These are phyloP conservation scores for Lagocephalus sceleratus DNA, from an alignment of 2,797 vertebrate species.

Conservation along the genomic window DNA sequence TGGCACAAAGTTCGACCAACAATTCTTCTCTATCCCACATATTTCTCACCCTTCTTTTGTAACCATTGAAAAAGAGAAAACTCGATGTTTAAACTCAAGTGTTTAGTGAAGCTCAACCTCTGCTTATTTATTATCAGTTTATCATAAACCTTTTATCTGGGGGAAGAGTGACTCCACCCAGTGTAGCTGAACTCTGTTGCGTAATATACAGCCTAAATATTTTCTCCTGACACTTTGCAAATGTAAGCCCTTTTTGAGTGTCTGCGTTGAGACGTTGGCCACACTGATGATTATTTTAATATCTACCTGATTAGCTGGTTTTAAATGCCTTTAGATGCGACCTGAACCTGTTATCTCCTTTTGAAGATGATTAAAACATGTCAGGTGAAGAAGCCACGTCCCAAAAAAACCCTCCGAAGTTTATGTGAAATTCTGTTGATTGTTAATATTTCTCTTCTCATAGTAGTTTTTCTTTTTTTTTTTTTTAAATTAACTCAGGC, in stretches of 20 bases:
- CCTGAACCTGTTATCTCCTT: too few relatives aligned
- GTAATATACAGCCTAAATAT: constrained; percentile 11
- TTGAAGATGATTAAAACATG: too few relatives aligned
- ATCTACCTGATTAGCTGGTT: too few relatives aligned
- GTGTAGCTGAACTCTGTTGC: constrained; percentile 2
- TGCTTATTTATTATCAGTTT: neutral
- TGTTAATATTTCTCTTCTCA: neutral
- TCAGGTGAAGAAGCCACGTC: too few relatives aligned
- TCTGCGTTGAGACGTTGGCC: too few relatives aligned
- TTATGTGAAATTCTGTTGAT: too few relatives aligned
- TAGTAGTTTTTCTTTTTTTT: constrained; percentile 31
- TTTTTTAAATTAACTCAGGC: constrained; percentile 65
- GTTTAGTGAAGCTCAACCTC: neutral
- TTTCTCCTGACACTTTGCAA: constrained; percentile 9
- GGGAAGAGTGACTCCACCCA: constrained; percentile 22
- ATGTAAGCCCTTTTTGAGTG: neutral
- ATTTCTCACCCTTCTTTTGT: too few relatives aligned
- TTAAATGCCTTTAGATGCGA: too few relatives aligned
- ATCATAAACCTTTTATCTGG: neutral
- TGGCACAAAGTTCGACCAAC: constrained; percentile 54
- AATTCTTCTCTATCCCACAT: constrained; percentile 4
- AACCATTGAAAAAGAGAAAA: constrained; percentile 3
- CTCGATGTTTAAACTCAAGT: constrained; percentile 4
- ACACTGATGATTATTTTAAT: too few relatives aligned
- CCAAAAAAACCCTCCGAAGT: too few relatives aligned